A percentile compares a stretch with the other conserved stretches of the same genome.
Conservation (phyloP, 2,888 invertebrate species). For the Abrostola tripartita region DNA sequence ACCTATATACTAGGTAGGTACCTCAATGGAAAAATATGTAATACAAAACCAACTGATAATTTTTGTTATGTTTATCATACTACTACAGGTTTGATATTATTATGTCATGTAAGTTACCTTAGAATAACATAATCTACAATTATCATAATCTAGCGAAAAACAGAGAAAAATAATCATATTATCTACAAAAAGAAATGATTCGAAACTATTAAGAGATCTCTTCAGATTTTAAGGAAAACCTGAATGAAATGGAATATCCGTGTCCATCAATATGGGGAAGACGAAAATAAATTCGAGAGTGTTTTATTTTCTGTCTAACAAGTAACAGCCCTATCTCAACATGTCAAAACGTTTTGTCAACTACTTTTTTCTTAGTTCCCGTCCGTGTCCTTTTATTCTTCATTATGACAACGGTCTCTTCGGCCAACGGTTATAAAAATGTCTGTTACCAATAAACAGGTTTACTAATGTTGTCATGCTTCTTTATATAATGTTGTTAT, state of each 20-base stretch:
- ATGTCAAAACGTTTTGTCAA: slow-evolving; percentile 71
- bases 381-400: slow-evolving; percentile 67
- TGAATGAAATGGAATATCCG: neutral
- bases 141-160: too few relatives aligned
- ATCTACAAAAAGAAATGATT: too few relatives aligned
- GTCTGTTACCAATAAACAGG: slow-evolving; percentile 7
- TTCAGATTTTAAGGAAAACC: neutral
- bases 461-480: slow-evolving; percentile 1
- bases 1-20: neutral
- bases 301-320: slow-evolving; percentile 17
- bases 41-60: too few relatives aligned
- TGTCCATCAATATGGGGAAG: neutral
- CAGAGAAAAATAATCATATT: too few relatives aligned
- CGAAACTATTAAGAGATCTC: neutral
- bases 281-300: slow-evolving; percentile 12
- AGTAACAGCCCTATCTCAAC: slow-evolving; percentile 64
- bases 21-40: neutral
- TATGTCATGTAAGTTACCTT: neutral
- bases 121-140: too few relatives aligned
- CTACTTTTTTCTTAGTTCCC: slow-evolving; percentile 62
- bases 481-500: neutral
- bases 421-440: slow-evolving; percentile 58
- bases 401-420: slow-evolving; percentile 61
- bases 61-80: too few relatives aligned
- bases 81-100: too few relatives aligned